Conservation (phyloP, 2,888 invertebrate species). For the Patella pellucida region DNA sequence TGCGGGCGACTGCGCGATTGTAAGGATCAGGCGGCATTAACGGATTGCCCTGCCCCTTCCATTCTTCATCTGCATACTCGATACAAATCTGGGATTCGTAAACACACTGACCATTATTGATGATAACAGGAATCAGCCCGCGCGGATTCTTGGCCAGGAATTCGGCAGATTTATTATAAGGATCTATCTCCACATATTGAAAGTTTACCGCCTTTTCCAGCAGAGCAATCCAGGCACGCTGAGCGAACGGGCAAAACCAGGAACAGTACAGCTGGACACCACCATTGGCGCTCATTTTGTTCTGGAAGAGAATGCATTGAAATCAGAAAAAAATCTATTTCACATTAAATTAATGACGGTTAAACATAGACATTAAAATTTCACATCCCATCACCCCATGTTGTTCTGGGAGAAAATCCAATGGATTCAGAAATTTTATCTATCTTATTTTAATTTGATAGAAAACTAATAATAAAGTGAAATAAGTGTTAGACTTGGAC, state of each 20-base stretch:
- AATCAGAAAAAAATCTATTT: not conserved
- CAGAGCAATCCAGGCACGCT: slow-evolving; percentile 55
- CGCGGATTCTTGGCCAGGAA: slow-evolving; percentile 52
- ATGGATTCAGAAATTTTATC: not conserved
- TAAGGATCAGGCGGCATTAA: slow-evolving; percentile 50
- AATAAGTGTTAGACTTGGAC: too few species aligned
- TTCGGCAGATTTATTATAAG: slow-evolving; percentile 54
- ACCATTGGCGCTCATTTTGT: not conserved
- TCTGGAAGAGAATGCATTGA: not conserved
- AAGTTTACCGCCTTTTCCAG: slow-evolving; percentile 48
- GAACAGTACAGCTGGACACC: slow-evolving; percentile 41
- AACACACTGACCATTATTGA: slow-evolving; percentile 42
- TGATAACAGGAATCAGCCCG: slow-evolving; percentile 51
- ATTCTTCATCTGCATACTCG: slow-evolving; percentile 56
- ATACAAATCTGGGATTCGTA: slow-evolving; percentile 52
- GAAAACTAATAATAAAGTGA: too few species aligned
- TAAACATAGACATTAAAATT: too few species aligned
- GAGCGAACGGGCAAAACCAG: slow-evolving; percentile 62
- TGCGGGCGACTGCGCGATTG: slow-evolving; percentile 44
- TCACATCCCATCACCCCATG: not conserved
- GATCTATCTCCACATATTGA: slow-evolving; percentile 53
- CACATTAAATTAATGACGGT: too few species aligned
- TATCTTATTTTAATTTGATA: not conserved
- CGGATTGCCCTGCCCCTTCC: slow-evolving; percentile 26
- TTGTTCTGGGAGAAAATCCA: not conserved